Conservation (phyloP, 2,113 vertebrate genomes). For the pig (Sus scrofa) region T2T-Sscrofa CM000828.6:32051501-32052000, state of each 20-base stretch:
- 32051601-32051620: not conserved
- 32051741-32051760: not conserved
- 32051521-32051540: not conserved
- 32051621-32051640: not conserved
- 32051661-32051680: not conserved
- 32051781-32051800: slow-evolving; percentile 11
- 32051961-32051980: slow-evolving; percentile 23
- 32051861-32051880: not conserved
- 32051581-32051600: not conserved
- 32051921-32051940: slow-evolving; percentile 50
- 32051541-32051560: not conserved
- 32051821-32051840: not conserved
- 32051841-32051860: not conserved
- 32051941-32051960: slow-evolving; percentile 21
- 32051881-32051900: slow-evolving; percentile 3
- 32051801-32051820: not conserved
- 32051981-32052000: slow-evolving; percentile 24
- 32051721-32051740: not conserved
- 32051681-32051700: not conserved
- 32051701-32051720: not conserved
- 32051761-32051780: not conserved
- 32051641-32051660: not conserved
- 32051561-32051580: not conserved
- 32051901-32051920: slow-evolving; percentile 46
- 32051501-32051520: not conserved